phyloP scores from a whole-genome alignment of 2,888 invertebrate species.

The Drosophila paranaensis region DNA sequence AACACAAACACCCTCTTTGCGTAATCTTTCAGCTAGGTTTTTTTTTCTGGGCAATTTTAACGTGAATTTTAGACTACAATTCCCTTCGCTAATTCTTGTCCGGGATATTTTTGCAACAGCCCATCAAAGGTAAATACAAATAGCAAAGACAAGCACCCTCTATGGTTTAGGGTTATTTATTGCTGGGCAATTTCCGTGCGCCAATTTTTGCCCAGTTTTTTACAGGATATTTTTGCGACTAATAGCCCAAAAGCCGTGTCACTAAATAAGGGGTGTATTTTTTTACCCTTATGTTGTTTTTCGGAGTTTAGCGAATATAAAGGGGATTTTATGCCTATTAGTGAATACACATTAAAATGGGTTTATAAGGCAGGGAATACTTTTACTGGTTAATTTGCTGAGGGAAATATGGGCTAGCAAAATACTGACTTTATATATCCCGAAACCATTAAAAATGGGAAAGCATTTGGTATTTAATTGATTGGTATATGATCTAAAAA shows the following conservation, averaged over 20 bases:
- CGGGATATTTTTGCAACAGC: too few relatives aligned
- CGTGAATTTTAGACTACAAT: too few relatives aligned
- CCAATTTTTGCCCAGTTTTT: too few relatives aligned
- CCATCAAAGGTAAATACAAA: too few relatives aligned
- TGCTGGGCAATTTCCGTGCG: background rate
- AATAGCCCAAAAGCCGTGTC: background rate
- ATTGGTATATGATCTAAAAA: too few relatives aligned
- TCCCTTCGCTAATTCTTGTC: too few relatives aligned
- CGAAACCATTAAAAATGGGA: too few relatives aligned
- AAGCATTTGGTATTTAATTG: too few relatives aligned
- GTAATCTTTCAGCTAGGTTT: too few relatives aligned
- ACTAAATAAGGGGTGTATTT: background rate
- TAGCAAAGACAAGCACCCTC: background rate
- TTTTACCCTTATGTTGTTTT: background rate
- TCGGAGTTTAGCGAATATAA: constrained; percentile 21
- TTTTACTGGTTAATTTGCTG: background rate
- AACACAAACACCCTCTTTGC: background rate
- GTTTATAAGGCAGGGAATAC: too few relatives aligned
- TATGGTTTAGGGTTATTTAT: background rate
- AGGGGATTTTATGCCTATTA: constrained; percentile 1
- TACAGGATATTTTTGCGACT: background rate
- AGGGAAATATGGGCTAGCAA: background rate
- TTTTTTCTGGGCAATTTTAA: too few relatives aligned
- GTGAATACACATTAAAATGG: background rate
- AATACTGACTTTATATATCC: background rate